Evolutionary conservation across 2,113 vertebrate genomes (phyloP), one percentile per base, ranked within the genome.

Genomic region (Ascaphus truei): DNA sequence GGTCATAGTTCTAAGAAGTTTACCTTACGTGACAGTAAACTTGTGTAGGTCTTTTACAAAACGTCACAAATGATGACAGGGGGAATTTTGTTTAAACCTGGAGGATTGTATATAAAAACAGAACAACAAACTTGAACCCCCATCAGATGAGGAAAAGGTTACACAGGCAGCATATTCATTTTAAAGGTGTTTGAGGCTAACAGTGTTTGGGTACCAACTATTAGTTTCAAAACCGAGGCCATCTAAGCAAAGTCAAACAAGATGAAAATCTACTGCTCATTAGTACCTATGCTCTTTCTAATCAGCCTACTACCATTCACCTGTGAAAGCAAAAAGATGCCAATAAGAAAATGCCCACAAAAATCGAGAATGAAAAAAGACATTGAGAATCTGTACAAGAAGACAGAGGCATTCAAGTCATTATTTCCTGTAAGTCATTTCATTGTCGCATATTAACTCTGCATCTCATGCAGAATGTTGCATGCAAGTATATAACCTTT

Each of bases 1-100:
- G 67, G 67, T 60, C 47, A 41, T 71, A 52, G 33, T 71, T 71
- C 67, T 71, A 50, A 71, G 67, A 71, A 71, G 33, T 20, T 52
- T 61, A 71, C 31, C 56, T 71, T 61, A 16, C 61, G 27, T 71
- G 67, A 56, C 67, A 25, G 67, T 71, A 71, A 71, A 60, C 34
- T 20, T 61, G 34, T 61, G 34, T 61, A 71, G 56, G 31, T 60
- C 67, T 61, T 27, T 55, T 41, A 33, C 5, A 22, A 37, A 51
- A 71, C 57, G 67, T 71, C 67, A 71, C 67, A 23, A 41, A 41
- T 43, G 57, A 31, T 52, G 67, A 52, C 11, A 23, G 12, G 67
- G 65, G 67, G 67, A 61, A 71, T 61, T 71, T 71, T 61, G n/a
- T 50, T 25, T 15, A 60, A 58, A 71, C 36, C 15, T 13, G n/a